Evolutionary conservation across 1,140 invertebrate genomes (phyloP).

Genomic region (Euborellia annulipes): DNA sequence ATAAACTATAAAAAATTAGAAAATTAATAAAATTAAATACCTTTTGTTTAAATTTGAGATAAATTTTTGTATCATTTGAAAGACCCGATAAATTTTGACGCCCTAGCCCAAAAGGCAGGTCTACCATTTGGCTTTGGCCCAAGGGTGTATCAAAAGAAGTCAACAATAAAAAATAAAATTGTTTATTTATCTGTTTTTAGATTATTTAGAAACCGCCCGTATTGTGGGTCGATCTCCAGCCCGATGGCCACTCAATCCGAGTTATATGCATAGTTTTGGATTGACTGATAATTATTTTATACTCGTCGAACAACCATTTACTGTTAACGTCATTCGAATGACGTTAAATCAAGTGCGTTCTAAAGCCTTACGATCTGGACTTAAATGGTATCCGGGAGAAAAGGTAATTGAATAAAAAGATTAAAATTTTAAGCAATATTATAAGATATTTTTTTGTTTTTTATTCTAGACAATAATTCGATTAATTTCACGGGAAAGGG

Average conservation of each 20-base stretch:
- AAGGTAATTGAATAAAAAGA: constrained; percentile 30
- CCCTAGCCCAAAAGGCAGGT: too few relatives aligned
- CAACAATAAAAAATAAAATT: too few relatives aligned
- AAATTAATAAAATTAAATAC: too few relatives aligned
- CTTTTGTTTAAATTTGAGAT: too few relatives aligned
- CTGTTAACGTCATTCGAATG: constrained; percentile 43
- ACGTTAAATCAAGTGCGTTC: constrained; percentile 40
- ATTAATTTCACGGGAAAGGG: constrained; percentile 44
- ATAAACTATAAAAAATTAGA: too few relatives aligned
- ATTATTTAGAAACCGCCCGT: constrained; percentile 41
- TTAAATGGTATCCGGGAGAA: constrained; percentile 57
- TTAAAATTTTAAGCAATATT: too few relatives aligned
- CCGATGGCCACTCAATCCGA: constrained; percentile 56
- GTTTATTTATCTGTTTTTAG: too few relatives aligned
- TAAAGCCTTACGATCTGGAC: constrained; percentile 39
- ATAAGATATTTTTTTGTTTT: too few relatives aligned
- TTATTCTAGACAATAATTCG: constrained; percentile 54
- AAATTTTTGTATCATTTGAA: too few relatives aligned
- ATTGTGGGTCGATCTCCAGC: constrained; percentile 52
- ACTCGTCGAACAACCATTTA: constrained; percentile 67
- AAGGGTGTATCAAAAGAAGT: too few relatives aligned
- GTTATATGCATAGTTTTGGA: constrained; percentile 82
- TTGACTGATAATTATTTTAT: constrained; percentile 71
- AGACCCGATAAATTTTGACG: too few relatives aligned
- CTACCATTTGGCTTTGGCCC: too few relatives aligned